Evolutionary conservation across 2,113 vertebrate species (phyloP), one percentile per base, ranked within the genome.

Genomic region (Romanogobio albipinnatus): DNA sequence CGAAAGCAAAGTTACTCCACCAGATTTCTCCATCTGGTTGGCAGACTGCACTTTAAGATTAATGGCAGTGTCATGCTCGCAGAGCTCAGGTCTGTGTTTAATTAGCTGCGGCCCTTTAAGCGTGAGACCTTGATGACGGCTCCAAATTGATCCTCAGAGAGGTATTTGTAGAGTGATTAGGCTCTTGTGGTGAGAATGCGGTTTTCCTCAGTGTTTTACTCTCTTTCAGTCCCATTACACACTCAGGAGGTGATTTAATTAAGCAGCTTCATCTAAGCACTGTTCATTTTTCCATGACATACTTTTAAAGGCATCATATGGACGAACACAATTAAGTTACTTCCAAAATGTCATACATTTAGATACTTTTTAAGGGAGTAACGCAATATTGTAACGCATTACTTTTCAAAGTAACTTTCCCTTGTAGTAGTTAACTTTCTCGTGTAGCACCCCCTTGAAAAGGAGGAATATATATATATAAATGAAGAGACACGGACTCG

Each of bases 21-120:
- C 43, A 9, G n/a, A 58, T 78, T 51, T 75, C 56, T 33, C 22
- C 80, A 86, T 87, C 83, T 88, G 87, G 66, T 86, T 66, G 39
- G 83, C 83, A 86, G 74, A 88, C 81, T 59, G 66, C 9, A 47
- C 14, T 36, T 59, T 9, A 70, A 86, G 76, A 86, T 84, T 84
- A 70, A 81, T 81, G 77, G 56, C 26, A 49, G 10, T 49, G 59
- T 84, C 78, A 82, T 39, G 59, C 17, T 62, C 26, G 0, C 36
- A 22, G 39, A 39, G 36, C 19, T n/a, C 22, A 13, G 62, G 7
- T 79, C 83, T 85, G 79, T 71, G 24, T 83, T 77, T 49, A 33
- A 86, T 86, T 64, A 84, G 33, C 39, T 73, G 33, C 14, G 6
- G 62, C 36, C 53, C 53, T 77, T 70, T 45, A 77, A 49, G 47